These are phyloP conservation scores for Oligia strigilis DNA, from an alignment of 2,888 invertebrate species.

Conservation along the genomic window DNA sequence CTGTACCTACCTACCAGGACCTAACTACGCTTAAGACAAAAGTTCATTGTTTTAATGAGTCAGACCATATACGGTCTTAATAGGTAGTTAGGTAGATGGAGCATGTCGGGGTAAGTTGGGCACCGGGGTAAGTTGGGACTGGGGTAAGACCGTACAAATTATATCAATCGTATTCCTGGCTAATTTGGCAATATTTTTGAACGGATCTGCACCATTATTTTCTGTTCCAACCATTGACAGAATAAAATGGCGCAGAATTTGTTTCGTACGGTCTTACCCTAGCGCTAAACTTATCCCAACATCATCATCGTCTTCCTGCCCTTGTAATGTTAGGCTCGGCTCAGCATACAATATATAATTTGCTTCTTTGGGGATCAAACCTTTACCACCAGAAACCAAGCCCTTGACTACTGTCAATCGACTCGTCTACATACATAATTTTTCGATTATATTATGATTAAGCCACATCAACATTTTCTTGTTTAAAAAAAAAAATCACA, in stretches of 20 bases:
- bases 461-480: not conserved
- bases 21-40: not conserved
- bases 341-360: no score
- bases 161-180: not conserved
- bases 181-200: no score
- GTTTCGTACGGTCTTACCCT: no score
- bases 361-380: not conserved
- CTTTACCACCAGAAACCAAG: not conserved
- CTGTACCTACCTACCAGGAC: not conserved
- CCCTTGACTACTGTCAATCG: not conserved
- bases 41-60: not conserved
- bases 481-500: not conserved
- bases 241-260: not conserved
- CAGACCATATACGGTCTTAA: not conserved
- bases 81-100: not conserved
- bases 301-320: no score
- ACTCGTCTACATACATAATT: not conserved
- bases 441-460: conserved; percentile 4
- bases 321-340: no score
- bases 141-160: not conserved
- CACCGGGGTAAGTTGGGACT: not conserved
- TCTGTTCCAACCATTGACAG: not conserved
- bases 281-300: not conserved
- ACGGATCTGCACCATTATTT: not conserved
- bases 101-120: not conserved